Evolutionary conservation across 2,888 invertebrate genomes (phyloP), one percentile per base, ranked within the genome.

Genomic region (Agrotis ipsilon): DNA sequence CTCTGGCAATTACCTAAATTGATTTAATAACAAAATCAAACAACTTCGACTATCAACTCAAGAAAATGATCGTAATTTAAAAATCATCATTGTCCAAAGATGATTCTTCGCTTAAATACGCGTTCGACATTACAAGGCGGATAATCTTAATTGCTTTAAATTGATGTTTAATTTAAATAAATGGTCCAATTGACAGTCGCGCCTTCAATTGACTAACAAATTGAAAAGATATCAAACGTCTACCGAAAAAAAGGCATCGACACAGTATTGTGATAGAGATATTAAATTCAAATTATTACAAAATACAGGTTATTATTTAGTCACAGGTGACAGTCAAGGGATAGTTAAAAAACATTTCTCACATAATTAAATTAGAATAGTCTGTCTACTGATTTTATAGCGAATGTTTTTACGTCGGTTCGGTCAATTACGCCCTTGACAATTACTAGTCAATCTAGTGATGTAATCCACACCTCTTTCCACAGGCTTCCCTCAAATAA

Each of bases 81-180:
- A 32, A 32, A 46, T 9, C 7, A 21, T 19, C 3, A 46, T 48
- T 18, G n/a, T 19, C 46, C 9, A 18, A 64, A 61, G 11, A 58
- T 69, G 52, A 60, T 68, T 81, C 45, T 45, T 27, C 52, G n/a
- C 54, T 57, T 60, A 57, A 61, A 74, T 59, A 60, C 14, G 49
- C 52, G 24, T 55, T 57, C 43, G 66, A 66, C 55, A 65, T 49
- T 46, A 66, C 64, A 49, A 73, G 54, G 48, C 57, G 78, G 78
- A 82, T 82, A 72, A 84, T 72, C 78, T 80, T 74, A 84, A 85
- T 81, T 81, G 81, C 68, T 72, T 74, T 78, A 80, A 81, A 84
- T 86, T 84, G 78, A 45, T 81, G 78, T 81, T 79, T 79, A 70
- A 86, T 86, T 82, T 71, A 82, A 81, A 72, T 81, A 78, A 84